A percentile compares a stretch with the other conserved stretches of the same genome.
phyloP scores from a whole-genome alignment of 2,797 vertebrate species.

The Gymnocypris eckloni region DNA sequence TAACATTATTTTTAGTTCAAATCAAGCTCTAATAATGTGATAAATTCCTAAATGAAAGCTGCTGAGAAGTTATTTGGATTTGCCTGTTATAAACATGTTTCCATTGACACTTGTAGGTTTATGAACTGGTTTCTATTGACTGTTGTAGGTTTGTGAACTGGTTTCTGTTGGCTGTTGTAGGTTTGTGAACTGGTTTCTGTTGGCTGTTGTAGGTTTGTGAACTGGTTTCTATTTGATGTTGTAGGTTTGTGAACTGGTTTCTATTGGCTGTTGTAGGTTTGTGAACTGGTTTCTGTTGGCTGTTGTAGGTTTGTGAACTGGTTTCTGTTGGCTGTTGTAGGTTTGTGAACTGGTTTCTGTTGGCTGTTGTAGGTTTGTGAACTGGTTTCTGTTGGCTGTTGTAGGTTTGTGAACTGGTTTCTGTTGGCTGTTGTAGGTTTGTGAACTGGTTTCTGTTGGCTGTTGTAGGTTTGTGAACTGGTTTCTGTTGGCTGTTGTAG shows the following conservation, averaged over 20 bases:
- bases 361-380: constrained; percentile 76
- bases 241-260: constrained; percentile 67
- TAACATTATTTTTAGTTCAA: neutral
- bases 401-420: neutral
- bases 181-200: neutral
- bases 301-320: constrained; percentile 75
- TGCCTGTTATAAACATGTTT: neutral
- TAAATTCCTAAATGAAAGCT: neutral
- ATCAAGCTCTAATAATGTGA: neutral
- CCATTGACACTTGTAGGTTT: too few relatives aligned
- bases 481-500: constrained; percentile 68
- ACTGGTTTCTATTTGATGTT: neutral
- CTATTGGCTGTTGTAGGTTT: neutral
- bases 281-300: neutral
- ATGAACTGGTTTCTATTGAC: neutral
- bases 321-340: neutral
- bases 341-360: neutral
- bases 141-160: constrained; percentile 75
- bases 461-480: neutral
- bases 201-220: constrained; percentile 76
- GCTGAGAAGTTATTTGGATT: neutral
- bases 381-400: neutral
- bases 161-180: neutral
- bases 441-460: neutral
- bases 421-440: neutral